Evolutionary conservation across 1,140 invertebrate species (phyloP), one percentile per base, ranked within the genome.

Genomic region (Brachionus rotundiformis): DNA sequence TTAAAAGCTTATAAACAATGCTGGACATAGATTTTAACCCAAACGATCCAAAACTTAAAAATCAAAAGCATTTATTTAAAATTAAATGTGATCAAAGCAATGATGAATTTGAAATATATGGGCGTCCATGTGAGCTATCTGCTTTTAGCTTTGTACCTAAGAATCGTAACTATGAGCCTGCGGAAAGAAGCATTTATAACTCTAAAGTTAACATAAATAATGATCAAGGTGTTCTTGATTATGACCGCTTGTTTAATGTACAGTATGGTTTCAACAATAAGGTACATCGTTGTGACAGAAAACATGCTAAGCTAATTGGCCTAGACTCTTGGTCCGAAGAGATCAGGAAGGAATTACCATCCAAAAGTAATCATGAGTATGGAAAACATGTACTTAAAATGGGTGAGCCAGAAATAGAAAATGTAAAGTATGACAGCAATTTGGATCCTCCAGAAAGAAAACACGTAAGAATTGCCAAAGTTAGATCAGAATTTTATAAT

Each of bases 251-350:
- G 33, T 88, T 87, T 80, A 71, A 83, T 23, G 83, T 85, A 23
- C 65, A 83, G 44, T 76, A 82, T 61, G 85, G 82, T 7, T 88
- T 84, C 79, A 87, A 88, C 83, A 85, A 87, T 63, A 87, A 88
- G 81, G 79, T 87, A 11, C 87, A 87, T 82, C 82, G 87, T 65
- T 86, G 86, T 85, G 87, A 88, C 83, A 83, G 87, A 82, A 85
- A 86, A 63, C 87, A 88, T 85, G 86, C 86, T 29, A 88, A 87
- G 83, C 85, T 84, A n/a, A 82, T 82, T 75, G 87, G 87, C 27
- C 84, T 88, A 6, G 47, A 68, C 13, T 10, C 61, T 75, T 73
- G 44, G 73, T 33, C 65, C 31, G 39, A 68, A 79, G 44, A 49
- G 31, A 10, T 83, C 11, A 47, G 81, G n/a, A 88, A 87, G 82